Percentiles rank a stretch among this genome's conserved stretches.
Conservation (phyloP, 2,888 invertebrate species). For the Cheilosia soror region DNA sequence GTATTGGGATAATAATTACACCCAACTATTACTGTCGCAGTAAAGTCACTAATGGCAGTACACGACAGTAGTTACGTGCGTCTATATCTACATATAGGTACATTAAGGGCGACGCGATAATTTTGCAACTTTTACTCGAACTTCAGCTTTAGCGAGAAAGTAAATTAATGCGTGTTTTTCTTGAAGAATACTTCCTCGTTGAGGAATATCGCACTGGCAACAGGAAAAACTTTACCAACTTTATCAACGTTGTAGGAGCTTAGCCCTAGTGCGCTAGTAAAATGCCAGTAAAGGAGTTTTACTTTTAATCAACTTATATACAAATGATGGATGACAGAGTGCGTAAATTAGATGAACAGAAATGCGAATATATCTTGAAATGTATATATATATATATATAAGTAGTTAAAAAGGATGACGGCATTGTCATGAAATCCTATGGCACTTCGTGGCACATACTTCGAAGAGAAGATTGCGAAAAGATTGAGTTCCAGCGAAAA, state of each 20-base stretch:
- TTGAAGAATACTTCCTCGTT: no score
- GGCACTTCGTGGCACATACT: slow-evolving; percentile 48
- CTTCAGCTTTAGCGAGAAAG: slow-evolving; percentile 46
- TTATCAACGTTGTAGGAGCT: no score
- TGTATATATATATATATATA: slow-evolving; percentile 18
- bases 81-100: background rate
- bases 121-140: slow-evolving; percentile 29
- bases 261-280: slow-evolving; percentile 19
- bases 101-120: slow-evolving; percentile 17
- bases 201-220: slow-evolving; percentile 33
- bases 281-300: slow-evolving; percentile 36
- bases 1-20: slow-evolving; percentile 49
- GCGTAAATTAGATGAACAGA: slow-evolving; percentile 72
- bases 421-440: slow-evolving; percentile 26
- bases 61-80: slow-evolving; percentile 16
- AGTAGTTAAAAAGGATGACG: no score
- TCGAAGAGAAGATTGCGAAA: slow-evolving; percentile 67
- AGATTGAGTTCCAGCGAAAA: slow-evolving; percentile 64
- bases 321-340: slow-evolving; percentile 63
- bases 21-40: slow-evolving; percentile 50
- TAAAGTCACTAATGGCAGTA: slow-evolving; percentile 49
- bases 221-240: slow-evolving; percentile 61
- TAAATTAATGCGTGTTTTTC: slow-evolving; percentile 57
- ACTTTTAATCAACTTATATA: slow-evolving; percentile 67
- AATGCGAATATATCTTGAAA: slow-evolving; percentile 28